Conservation (phyloP, 2,888 invertebrate species). For the Apotomis betuletana region DNA sequence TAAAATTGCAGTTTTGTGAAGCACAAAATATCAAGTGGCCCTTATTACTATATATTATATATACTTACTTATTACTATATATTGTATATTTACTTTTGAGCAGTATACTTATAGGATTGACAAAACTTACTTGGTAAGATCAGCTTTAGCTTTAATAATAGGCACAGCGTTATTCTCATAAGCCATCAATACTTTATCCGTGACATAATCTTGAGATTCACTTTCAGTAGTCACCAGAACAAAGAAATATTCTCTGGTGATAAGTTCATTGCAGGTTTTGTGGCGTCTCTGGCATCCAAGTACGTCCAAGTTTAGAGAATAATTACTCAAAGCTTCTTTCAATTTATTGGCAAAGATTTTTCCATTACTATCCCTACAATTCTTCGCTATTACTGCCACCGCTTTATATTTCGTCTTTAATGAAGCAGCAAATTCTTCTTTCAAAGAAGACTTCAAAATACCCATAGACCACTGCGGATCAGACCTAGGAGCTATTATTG, state of each 20-base stretch:
- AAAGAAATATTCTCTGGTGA: slow-evolving; percentile 67
- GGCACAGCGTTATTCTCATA: slow-evolving; percentile 85
- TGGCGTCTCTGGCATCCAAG: slow-evolving; percentile 66
- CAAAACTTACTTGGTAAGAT: slow-evolving; percentile 78
- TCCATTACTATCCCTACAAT: slow-evolving; percentile 50
- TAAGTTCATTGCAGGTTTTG: slow-evolving; percentile 51
- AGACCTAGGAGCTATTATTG: slow-evolving; percentile 58
- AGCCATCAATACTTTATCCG: slow-evolving; percentile 66
- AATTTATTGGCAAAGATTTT: slow-evolving; percentile 60
- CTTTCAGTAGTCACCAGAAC: slow-evolving; percentile 65
- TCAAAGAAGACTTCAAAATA: slow-evolving; percentile 29
- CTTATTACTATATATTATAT: too few relatives aligned
- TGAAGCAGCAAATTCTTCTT: slow-evolving; percentile 31
- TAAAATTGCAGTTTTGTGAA: too few relatives aligned
- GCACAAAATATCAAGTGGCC: too few relatives aligned
- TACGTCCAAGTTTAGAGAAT: slow-evolving; percentile 72
- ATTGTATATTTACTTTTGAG: too few relatives aligned
- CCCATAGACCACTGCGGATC: slow-evolving; percentile 54
- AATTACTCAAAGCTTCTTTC: slow-evolving; percentile 64
- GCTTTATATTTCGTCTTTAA: slow-evolving; percentile 49
- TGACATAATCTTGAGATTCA: slow-evolving; percentile 66
- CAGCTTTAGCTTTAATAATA: slow-evolving; percentile 85
- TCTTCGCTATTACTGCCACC: slow-evolving; percentile 48
- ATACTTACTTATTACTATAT: too few relatives aligned
- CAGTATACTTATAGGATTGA: background rate